phyloP scores from a whole-genome alignment of 1,140 invertebrate genomes.

The Panulirus ornatus region DNA sequence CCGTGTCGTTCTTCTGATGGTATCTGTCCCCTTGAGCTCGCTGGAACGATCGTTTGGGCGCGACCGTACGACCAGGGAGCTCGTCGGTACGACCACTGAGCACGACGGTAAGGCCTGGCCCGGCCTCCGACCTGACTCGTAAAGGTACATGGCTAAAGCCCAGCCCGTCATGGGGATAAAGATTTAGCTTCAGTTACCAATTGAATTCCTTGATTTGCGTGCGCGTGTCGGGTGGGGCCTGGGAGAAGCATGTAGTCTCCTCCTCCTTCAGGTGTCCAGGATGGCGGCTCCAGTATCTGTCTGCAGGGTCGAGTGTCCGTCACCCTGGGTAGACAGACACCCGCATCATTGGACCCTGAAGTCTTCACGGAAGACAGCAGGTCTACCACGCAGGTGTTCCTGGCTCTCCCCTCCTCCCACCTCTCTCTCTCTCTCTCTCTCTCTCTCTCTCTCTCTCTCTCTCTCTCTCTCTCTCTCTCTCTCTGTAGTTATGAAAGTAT shows the following conservation, averaged over 20 bases:
- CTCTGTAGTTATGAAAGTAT: background rate
- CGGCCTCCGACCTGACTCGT: no score
- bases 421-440: background rate
- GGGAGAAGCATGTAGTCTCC: background rate
- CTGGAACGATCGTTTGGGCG: no score
- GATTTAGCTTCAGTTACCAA: no score
- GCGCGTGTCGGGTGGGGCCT: no score
- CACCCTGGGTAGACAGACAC: background rate
- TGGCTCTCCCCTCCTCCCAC: background rate
- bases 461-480: background rate
- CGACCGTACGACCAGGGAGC: no score
- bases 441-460: slow-evolving; percentile 44
- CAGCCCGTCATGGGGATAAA: no score
- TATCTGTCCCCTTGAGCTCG: no score
- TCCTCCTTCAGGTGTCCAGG: background rate
- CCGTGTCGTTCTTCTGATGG: no score
- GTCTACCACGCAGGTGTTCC: background rate
- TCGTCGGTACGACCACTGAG: no score
- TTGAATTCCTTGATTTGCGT: no score
- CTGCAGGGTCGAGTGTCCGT: background rate
- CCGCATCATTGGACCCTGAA: background rate
- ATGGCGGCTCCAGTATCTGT: background rate
- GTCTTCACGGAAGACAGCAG: background rate
- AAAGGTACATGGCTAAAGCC: no score
- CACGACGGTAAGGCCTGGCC: no score